Evolutionary conservation across 1,140 invertebrate species (phyloP), one percentile per base, ranked within the genome.

Genomic region (Aphaenogaster floridana): DNA sequence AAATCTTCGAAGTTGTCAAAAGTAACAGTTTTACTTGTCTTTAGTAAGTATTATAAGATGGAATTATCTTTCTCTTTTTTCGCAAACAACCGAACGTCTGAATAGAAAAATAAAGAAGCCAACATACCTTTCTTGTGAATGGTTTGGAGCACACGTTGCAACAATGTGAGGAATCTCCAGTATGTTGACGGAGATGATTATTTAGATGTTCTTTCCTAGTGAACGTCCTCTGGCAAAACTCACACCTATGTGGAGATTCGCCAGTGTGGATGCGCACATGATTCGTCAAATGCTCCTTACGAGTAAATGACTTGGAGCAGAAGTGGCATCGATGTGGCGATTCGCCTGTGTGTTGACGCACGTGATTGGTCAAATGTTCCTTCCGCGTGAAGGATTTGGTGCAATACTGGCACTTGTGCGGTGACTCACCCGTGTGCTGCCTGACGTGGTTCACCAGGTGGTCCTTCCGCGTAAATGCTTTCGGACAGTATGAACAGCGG

Each of bases 311-410:
- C 95, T 98, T 98, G 88, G 96, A 97, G 95, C 98, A 98, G 92
- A 97, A 97, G 89, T 97, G 96, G 95, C 98, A 98, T 91, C 97
- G 96, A 93, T 98, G 98, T 79, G 97, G 97, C 93, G 97, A 97
- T 94, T 98, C 98, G 89, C 98, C 97, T 80, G 97, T 97, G 93
- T 97, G 97, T 90, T 97, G 96, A 93, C 97, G 96, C 92, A 98
- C 97, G 95, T 99, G 98, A 95, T 98, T 98, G 95, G 98, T 98
- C 93, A 98, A 96, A 95, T 99, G 98, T 96, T 98, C 98, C 95
- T 98, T 98, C 86, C 98, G 96, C 59, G 98, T 98, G 95, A 99
- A 98, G 76, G 97, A 97, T 96, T 98, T 96, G 28, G 96, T 96
- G 93, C 97, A 97, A 94, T 96, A 96, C 88, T 96, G 95, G 94